Evolutionary conservation across 2,113 vertebrate genomes (phyloP).

Genomic region (Scomber colias): DNA sequence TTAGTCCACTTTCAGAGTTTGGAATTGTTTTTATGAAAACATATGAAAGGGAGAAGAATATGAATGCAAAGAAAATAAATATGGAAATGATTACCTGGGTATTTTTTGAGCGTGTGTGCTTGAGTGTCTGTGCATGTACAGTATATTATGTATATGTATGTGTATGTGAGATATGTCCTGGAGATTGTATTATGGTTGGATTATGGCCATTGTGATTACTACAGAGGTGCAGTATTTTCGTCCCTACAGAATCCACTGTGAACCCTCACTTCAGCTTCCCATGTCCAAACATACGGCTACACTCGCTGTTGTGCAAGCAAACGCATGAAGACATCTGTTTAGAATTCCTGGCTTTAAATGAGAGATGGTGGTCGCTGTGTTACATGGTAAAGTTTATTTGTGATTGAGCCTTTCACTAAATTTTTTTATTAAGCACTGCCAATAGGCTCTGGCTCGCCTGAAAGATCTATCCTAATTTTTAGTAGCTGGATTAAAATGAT

Average conservation of each 20-base stretch:
- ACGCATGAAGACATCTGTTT: constrained; percentile 52
- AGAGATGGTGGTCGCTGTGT: constrained; percentile 40
- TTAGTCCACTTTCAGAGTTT: constrained; percentile 42
- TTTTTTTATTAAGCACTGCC: constrained; percentile 4
- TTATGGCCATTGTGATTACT: constrained; percentile 65
- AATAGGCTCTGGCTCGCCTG: background rate
- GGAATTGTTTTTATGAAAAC: constrained; percentile 65
- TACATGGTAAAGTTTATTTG: constrained; percentile 46
- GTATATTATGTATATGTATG: background rate
- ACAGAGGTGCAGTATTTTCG: constrained; percentile 57
- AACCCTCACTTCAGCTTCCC: constrained; percentile 55
- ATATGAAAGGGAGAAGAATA: constrained; percentile 38
- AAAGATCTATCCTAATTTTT: background rate
- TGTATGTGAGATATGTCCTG: constrained; percentile 47
- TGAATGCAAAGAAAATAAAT: constrained; percentile 64
- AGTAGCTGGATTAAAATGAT: constrained; percentile 36
- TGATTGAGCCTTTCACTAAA: constrained; percentile 19
- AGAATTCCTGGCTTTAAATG: constrained; percentile 56
- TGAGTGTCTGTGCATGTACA: constrained; percentile 23
- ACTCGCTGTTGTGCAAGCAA: constrained; percentile 52
- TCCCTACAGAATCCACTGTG: constrained; percentile 55
- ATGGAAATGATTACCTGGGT: constrained; percentile 73
- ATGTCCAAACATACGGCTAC: constrained; percentile 48
- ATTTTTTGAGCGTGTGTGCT: constrained; percentile 41
- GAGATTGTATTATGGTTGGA: constrained; percentile 72